Evolutionary conservation across 2,113 vertebrate species (phyloP).

Genomic region (Lanius ludovicianus): DNA sequence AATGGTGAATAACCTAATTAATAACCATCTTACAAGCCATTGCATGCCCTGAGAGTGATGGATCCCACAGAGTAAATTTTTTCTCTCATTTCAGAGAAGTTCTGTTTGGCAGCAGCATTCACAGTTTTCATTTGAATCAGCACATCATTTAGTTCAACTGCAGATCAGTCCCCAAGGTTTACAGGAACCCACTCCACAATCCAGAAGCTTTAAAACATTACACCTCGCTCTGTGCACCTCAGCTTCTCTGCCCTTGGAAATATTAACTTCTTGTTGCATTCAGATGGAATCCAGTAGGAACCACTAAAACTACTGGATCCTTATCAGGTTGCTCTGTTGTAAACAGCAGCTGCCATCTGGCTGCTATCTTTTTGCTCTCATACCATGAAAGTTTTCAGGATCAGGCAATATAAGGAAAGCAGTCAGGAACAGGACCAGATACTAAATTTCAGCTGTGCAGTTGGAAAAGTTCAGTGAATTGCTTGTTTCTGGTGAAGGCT

Average conservation of each 20-base stretch:
- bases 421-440: neutral
- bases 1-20: neutral
- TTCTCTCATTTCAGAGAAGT: neutral
- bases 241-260: neutral
- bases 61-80: neutral
- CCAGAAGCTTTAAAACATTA: neutral
- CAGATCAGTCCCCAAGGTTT: neutral
- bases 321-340: neutral
- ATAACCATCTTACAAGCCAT: neutral
- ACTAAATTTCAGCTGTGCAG: neutral
- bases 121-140: neutral
- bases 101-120: neutral
- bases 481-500: neutral
- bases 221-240: neutral
- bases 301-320: neutral
- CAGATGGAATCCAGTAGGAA: neutral
- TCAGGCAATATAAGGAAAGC: neutral
- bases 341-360: neutral
- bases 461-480: neutral
- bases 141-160: neutral
- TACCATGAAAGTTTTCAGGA: neutral
- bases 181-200: neutral
- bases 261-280: neutral
- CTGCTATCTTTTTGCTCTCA: neutral
- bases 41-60: neutral